Evolutionary conservation across 1,140 invertebrate genomes (phyloP).

Genomic region (Trichonephila inaurata): DNA sequence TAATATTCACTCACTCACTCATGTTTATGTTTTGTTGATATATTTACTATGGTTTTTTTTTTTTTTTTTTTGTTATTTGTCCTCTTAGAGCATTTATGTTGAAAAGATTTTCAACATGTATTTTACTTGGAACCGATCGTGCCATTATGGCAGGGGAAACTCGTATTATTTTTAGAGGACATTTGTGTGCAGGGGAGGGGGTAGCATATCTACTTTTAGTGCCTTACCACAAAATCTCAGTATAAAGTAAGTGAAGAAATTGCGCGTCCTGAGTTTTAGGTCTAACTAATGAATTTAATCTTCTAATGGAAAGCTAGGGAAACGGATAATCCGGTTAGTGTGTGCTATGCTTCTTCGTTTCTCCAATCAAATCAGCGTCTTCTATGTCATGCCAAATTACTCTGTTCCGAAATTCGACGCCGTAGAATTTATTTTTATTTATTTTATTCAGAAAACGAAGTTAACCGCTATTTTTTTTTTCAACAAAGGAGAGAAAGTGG

Average conservation of each 20-base stretch:
- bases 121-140: too few relatives aligned
- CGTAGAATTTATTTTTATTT: constrained; percentile 43
- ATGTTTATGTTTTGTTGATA: too few relatives aligned
- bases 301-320: constrained; percentile 70
- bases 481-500: constrained; percentile 16
- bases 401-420: constrained; percentile 57
- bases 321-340: constrained; percentile 58
- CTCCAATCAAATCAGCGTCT: constrained; percentile 71
- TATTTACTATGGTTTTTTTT: too few relatives aligned
- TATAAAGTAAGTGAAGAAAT: constrained; percentile 2
- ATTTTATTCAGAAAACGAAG: constrained; percentile 63
- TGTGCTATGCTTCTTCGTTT: constrained; percentile 45
- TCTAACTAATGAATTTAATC: constrained; percentile 73
- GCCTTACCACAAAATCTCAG: constrained; percentile 31
- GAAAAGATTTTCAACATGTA: too few relatives aligned
- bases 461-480: constrained; percentile 52
- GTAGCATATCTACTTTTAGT: background rate
- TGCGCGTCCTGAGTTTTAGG: constrained; percentile 9
- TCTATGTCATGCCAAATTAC: constrained; percentile 74
- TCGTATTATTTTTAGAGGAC: too few relatives aligned
- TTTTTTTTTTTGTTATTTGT: too few relatives aligned
- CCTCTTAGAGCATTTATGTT: too few relatives aligned
- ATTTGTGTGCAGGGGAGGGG: too few relatives aligned
- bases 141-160: too few relatives aligned
- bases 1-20: too few relatives aligned